Base-by-base conservation (phyloP, 2,113 vertebrate species). In the Etheostoma cragini region DNA sequence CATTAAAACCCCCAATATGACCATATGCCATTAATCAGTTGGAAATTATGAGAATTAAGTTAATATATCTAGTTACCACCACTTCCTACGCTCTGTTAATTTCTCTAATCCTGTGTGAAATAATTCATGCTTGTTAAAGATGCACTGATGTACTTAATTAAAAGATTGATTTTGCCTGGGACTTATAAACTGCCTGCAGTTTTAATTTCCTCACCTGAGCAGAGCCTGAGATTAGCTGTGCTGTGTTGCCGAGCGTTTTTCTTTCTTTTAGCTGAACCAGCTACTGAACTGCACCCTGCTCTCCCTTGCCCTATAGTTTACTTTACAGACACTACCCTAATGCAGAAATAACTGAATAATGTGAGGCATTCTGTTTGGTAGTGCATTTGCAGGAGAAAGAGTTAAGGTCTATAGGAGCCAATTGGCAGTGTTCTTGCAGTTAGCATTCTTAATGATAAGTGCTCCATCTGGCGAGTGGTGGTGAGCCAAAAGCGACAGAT, bases 401-500 rank as follows among this genome's bases (percentile, higher is more conserved):
- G 64, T 79, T 66, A 65, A 86, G 86, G 82, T 86, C 74, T 89
- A 78, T 72, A 58, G 84, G 84, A 83, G 86, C 88, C 89, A 92
- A 33, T 79, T 95, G 94, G 93, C 89, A 94, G 71, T 87, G 69
- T 56, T 90, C 80, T 91, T 87, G 90, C 93, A 87, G 87, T 90
- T 91, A 89, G 85, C 85, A 73, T 82, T 95, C 95, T 94, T 94
- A 89, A 84, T 93, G 91, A 95, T 95, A 92, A 91, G 87, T 80
- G 63, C 90, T 94, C 92, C 88, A 92, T 95, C 94, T 96, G 89
- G 87, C 82, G 16, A 86, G 22, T 80, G 69, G 33, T 84, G 58
- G 42, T 26, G 88, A 92, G 92, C 94, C 93, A 95, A 88, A 88
- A 90, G 90, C 91, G 90, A 91, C 95, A 96, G 94, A 95, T 95